Percentiles rank a stretch among this genome's conserved stretches.
phyloP scores from a whole-genome alignment of 2,797 vertebrate species.

The Anguilla anguilla region DNA sequence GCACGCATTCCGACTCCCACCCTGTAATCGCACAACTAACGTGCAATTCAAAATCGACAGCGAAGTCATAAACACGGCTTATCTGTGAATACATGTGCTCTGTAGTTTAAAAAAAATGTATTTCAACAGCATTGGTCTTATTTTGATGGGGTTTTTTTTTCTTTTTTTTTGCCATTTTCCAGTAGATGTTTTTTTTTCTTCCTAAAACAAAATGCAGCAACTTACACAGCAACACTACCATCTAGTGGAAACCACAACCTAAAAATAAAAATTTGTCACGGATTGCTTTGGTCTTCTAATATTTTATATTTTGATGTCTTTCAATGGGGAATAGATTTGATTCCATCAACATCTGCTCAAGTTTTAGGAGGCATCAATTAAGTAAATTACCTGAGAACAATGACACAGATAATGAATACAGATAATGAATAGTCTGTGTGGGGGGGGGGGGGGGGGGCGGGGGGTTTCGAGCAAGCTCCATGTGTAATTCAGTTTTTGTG shows the following conservation, averaged over 20 bases:
- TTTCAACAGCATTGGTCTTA: neutral
- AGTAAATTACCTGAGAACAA: neutral
- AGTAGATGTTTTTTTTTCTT: neutral
- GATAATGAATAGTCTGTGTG: no score
- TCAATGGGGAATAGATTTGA: neutral
- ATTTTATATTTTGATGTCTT: neutral
- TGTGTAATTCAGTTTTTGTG: neutral
- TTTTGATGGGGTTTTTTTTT: neutral
- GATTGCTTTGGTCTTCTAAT: neutral
- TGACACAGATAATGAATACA: neutral
- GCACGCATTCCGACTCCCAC: neutral
- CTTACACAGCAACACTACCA: conserved; percentile 22
- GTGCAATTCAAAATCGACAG: neutral
- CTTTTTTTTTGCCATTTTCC: neutral
- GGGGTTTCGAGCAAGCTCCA: neutral
- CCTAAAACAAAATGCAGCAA: neutral
- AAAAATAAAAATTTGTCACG: neutral
- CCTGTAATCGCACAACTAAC: neutral
- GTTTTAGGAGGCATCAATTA: neutral
- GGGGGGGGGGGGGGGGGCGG: neutral
- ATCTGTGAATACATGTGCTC: neutral
- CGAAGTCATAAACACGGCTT: neutral
- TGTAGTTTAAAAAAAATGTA: neutral
- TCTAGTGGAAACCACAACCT: conserved; percentile 17
- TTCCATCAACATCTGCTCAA: neutral